Base-by-base conservation (phyloP, 2,113 vertebrate species). In the Cettia cetti region DNA sequence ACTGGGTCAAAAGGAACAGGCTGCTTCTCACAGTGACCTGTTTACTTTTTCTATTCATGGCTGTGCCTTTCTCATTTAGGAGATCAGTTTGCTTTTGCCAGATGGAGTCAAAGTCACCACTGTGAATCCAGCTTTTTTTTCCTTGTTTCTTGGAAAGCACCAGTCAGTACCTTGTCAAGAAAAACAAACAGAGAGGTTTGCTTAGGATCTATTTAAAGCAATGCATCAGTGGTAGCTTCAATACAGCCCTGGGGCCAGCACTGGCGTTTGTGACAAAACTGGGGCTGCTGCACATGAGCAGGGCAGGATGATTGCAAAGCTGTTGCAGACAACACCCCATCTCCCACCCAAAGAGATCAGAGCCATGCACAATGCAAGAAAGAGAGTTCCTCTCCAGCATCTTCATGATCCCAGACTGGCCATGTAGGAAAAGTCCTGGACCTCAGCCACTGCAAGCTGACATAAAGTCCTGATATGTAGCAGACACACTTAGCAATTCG, bases 111-210 rank as follows among this genome's bases (percentile, higher is more conserved):
- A 96, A 97, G 96, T 97, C 94, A 95, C 84, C 84, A 91, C 94
- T 94, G 86, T 95, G 93, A 94, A 80, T 83, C 89, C 83, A 72
- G 79, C 49, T 70, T 95, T 97, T 91, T 96, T 95, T 77, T 7
- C 75, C 90, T 88, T 84, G 30, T 98, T 98, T 98, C 98, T 98
- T 98, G 98, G 98, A 98, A 98, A 98, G 97, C 97, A 95, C 90
- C 84, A 95, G 82, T 93, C 74, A 92, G 91, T 95, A 96, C 90
- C 94, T 93, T 80, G 97, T 98, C 97, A 98, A 98, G 96, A 97
- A 98, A 98, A 98, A 97, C 96, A 98, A 97, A 97, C 82, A 89
- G 88, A 95, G 94, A 97, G 84, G 84, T 96, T 98, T 97, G 89
- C 95, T 95, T 90, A 90, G 80, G 85, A 88, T 96, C 97, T 98